A percentile compares a stretch with the other conserved stretches of the same genome.
Conservation (phyloP, 1,140 invertebrate species). For the Drosophila mayri region DNA sequence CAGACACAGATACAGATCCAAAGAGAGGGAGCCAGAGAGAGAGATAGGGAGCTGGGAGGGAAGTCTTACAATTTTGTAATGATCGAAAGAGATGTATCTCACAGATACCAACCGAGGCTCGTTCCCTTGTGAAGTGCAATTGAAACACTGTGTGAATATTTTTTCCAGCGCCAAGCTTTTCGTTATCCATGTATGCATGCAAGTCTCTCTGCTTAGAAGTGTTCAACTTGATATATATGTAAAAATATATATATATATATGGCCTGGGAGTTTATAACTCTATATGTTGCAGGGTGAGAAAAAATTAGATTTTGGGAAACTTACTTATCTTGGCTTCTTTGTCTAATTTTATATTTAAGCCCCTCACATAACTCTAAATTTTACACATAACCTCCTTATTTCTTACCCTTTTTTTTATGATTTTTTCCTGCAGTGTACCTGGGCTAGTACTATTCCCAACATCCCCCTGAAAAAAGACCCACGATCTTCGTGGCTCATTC, state of each 20-base stretch:
- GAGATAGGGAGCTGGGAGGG: constrained; percentile 9
- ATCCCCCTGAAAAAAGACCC: constrained; percentile 29
- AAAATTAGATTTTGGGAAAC: not conserved
- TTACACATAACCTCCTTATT: not conserved
- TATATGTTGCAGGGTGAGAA: constrained; percentile 24
- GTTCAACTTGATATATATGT: constrained; percentile 1
- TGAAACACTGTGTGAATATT: constrained; percentile 43
- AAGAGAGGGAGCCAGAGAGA: constrained; percentile 3
- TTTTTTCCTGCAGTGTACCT: constrained; percentile 5
- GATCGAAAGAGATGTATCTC: constrained; percentile 29
- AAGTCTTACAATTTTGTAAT: constrained; percentile 70
- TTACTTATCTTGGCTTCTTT: not conserved
- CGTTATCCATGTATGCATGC: constrained; percentile 6
- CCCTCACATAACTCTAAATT: not conserved
- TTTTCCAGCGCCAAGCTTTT: constrained; percentile 37
- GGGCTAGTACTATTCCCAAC: constrained; percentile 37
- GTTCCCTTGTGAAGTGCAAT: constrained; percentile 67
- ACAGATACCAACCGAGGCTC: constrained; percentile 23
- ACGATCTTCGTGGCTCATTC: constrained; percentile 67
- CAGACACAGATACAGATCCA: not conserved
- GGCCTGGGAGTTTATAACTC: constrained; percentile 39
- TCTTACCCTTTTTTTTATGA: not conserved
- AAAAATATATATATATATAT: not conserved
- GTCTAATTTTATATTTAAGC: not conserved
- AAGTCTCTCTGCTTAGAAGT: constrained; percentile 2